Base-by-base conservation (phyloP, 2,797 vertebrate species). In the Setipinna tenuifilis region DNA sequence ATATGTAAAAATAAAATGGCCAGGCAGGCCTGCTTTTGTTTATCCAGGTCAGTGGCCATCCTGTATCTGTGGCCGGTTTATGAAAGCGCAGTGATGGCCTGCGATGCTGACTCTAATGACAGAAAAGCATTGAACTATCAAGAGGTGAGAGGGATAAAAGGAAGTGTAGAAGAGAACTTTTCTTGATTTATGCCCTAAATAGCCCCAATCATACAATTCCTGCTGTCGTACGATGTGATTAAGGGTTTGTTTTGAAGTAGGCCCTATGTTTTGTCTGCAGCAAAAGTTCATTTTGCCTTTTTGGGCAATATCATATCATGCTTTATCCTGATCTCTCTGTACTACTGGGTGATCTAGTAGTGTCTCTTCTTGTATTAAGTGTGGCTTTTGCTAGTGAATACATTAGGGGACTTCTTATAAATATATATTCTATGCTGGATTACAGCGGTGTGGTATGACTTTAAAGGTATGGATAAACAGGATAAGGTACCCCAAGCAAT, bases 1-100 rank as follows among this genome's bases (percentile, higher is more conserved):
- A 44, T 44, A 78, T 78, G 71, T 78, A 78, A 78, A 78, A 78
- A 78, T 78, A 78, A 78, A 41, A 78, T 44, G 68, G 3, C 2
- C 28, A 75, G 17, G 71, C 28, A 75, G 17, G 71, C 71, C 35
- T 78, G 71, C 71, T 16, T 35, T 21, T 78, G 71, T 78, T 78
- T 78, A 44, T 78, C 19, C 71, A 78, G 71, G 71, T 78, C 71
- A 78, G 19, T 44, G 71, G 31, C 71, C 35, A 78, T 78, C 9
- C 71, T 9, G 16, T 44, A 44, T 78, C 71, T 25, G 17, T 35
- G 41, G 35, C 35, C 17, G 14, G 19, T 44, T 78, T 44, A 17
- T 21, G 35, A 21, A 21, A 71, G 65, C 14, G 65, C 28, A 71
- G 6, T 31, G 65, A 17, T 71, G 25, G 65, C 28, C 31, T 71